Evolutionary conservation across 2,888 invertebrate species (phyloP), one percentile per base, ranked within the genome.

Genomic region (Eurytoma californica): DNA sequence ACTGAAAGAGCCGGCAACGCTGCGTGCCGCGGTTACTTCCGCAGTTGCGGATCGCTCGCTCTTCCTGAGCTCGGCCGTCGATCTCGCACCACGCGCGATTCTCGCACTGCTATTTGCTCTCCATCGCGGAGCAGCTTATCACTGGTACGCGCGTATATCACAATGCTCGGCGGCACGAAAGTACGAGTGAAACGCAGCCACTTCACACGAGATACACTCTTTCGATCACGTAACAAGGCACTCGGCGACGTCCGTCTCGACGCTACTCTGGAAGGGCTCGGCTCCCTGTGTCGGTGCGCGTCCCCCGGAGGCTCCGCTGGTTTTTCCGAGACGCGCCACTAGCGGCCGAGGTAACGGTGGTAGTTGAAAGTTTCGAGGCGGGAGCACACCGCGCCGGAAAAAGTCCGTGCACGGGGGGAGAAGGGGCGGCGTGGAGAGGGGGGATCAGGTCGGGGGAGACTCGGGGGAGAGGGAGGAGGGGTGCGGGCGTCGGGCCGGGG

Each of bases 291-390:
- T 16, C 61, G 28, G 20, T 20, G 49, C 58, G 49, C 18, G 12
- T n/a, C 53, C 61, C 14, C 3, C 30, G 20, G 67, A 39, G 18
- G 18, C 39, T 16, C 16, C 72, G 28, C 4, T 18, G 28, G 67
- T 60, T 75, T 75, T 75, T 61, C 67, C 66, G 75, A 75, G 75
- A 68, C 67, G 24, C 18, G 39, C 39, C 0, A 9, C 39, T 39
- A 9, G 39, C 7, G 5, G 63, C 16, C 14, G 53, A 9, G 9
- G 57, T n/a, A 47, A 39, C 20, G 39, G 7, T 16, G 18, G 69
- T 14, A 57, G 70, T 53, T 60, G 68, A 75, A 75, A 75, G 60
- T 67, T 75, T 75, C 60, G 61, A 63, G 72, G 72, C 65, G 72
- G 72, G 20, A 55, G 72, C 51, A 20, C 68, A 5, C 18, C 66